Conservation (phyloP, 1,140 invertebrate genomes). For the Littorina saxatilis region DNA sequence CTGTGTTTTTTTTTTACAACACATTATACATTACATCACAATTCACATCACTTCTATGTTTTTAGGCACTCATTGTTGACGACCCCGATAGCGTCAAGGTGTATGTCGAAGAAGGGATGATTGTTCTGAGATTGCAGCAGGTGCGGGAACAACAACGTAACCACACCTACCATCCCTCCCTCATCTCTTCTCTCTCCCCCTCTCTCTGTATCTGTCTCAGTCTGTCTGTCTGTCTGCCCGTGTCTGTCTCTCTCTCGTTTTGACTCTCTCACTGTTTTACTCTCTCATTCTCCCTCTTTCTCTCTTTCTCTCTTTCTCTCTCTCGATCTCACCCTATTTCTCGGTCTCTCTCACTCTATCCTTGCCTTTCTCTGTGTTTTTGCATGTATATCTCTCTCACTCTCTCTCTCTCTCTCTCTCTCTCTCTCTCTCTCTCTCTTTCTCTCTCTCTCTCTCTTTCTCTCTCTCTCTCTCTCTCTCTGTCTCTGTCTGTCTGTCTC, state of each 20-base stretch:
- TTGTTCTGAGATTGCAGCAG: no score
- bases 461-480: background rate
- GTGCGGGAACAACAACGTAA: no score
- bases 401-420: background rate
- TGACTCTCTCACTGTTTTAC: no score
- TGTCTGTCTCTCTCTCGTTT: background rate
- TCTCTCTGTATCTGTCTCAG: background rate
- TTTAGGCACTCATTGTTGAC: no score
- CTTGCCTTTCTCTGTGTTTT: background rate
- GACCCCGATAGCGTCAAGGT: no score
- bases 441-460: background rate
- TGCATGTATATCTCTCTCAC: background rate
- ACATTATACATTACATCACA: no score
- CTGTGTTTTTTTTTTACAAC: no score
- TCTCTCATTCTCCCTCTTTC: background rate
- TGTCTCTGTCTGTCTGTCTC: background rate
- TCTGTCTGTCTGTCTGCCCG: no score
- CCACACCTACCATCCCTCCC: no score
- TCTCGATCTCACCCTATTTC: no score
- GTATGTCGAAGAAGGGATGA: no score
- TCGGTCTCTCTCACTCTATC: background rate
- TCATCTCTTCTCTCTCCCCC: background rate
- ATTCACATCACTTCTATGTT: no score
- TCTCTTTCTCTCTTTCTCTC: background rate
- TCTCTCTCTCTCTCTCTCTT: slow-evolving; percentile 1